Evolutionary conservation across 1,140 invertebrate species (phyloP), one percentile per base, ranked within the genome.

Genomic region (Halictus rubicundus): DNA sequence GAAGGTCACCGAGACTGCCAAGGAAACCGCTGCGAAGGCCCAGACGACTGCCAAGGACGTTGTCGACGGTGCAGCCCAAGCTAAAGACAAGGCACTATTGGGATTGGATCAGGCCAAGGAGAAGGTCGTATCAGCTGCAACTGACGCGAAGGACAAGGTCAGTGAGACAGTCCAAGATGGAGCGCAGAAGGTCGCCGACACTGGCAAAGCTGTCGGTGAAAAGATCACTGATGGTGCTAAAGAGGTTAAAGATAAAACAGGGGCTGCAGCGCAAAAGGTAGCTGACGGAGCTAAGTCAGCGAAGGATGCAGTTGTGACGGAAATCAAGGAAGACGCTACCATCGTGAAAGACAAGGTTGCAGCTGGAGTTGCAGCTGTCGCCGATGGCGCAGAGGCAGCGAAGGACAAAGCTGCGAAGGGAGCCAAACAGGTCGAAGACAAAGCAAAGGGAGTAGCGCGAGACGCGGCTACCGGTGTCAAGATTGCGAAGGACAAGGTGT

Each of bases 121-220:
- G 21, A 71, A 63, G 14, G 23, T 70, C 0, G 66, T 32, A 0
- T 75, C 76, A 46, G 63, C 70, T 16, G 61, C 64, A 0, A 59
- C 71, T 19, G 23, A 83, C 4, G 10, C 32, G 21, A 8, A 87
- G 75, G 23, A 84, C 12, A 68, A 61, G 2, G 7, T 61, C 82
- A 49, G 70, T 12, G 14, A 88, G 61, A 69, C 87, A 86, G 6
- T 88, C 79, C 42, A 60, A 7, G 49, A n/a, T 7, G 63, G 32
- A 0, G 27, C 19, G 59, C 37, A 16, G 46, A 75, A 64, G 37
- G 42, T 64, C 37, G 32, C 74, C 2, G 66, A 46, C 68, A n/a
- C n/a, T n/a, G n/a, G n/a, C n/a, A n/a, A n/a, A n/a, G n/a, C n/a
- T n/a, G 32, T n/a, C 6, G 52, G 16, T 8, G 60, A 63, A 21